Conservation (phyloP, 2,113 vertebrate genomes). For the Poicephalus meyeri region DNA sequence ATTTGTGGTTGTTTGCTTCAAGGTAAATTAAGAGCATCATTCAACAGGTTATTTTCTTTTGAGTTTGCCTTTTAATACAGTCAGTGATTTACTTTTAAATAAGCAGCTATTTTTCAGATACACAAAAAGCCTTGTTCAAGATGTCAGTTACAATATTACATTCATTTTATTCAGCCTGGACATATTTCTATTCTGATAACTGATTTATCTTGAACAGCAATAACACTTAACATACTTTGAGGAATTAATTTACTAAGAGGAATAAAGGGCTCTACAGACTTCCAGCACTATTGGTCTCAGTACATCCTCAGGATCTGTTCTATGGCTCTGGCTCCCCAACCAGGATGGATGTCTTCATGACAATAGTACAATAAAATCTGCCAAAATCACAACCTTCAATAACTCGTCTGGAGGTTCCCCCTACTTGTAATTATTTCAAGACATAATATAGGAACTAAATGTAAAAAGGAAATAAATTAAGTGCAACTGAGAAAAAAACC, state of each 20-base stretch:
- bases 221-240: neutral
- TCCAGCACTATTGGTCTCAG: neutral
- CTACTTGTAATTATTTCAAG: neutral
- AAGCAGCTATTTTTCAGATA: neutral
- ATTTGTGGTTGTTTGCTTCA: neutral
- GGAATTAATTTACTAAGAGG: neutral
- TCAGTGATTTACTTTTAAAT: neutral
- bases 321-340: neutral
- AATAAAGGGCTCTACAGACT: neutral
- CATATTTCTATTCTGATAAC: neutral
- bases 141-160: neutral
- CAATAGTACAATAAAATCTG: neutral
- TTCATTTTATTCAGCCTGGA: neutral
- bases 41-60: neutral
- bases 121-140: neutral
- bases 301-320: neutral
- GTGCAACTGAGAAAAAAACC: neutral
- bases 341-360: neutral
- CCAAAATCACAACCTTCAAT: neutral
- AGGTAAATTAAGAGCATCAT: neutral
- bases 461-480: neutral
- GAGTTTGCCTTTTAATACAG: neutral
- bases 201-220: neutral
- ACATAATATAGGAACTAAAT: neutral
- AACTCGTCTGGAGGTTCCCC: neutral